These are phyloP conservation scores for Thumatha senex DNA, from an alignment of 2,888 invertebrate species.

Conservation along the genomic window DNA sequence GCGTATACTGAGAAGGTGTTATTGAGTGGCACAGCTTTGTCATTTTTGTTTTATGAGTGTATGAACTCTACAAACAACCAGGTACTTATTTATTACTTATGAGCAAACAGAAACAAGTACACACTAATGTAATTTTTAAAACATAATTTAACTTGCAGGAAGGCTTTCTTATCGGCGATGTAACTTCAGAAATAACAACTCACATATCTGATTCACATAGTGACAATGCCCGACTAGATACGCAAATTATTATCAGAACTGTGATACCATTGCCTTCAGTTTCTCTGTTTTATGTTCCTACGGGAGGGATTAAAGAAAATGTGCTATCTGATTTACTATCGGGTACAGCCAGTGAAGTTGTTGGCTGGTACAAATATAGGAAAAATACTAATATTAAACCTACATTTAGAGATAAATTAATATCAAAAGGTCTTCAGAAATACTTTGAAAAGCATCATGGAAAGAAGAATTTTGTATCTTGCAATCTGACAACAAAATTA, in stretches of 20 bases:
- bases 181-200: conserved; percentile 85
- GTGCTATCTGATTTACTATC: conserved; percentile 79
- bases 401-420: conserved; percentile 85
- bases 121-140: conserved; percentile 17
- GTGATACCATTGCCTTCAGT: conserved; percentile 83
- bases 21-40: conserved; percentile 85
- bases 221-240: conserved; percentile 84
- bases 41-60: conserved; percentile 87
- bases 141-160: conserved; percentile 60
- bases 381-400: conserved; percentile 78
- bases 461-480: conserved; percentile 85
- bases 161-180: conserved; percentile 87
- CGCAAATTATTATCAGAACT: conserved; percentile 84
- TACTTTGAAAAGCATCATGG: conserved; percentile 79
- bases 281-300: conserved; percentile 82
- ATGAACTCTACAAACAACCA: conserved; percentile 84
- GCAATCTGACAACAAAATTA: conserved; percentile 81
- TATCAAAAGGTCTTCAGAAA: conserved; percentile 85
- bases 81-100: conserved; percentile 45
- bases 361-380: conserved; percentile 88
- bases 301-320: conserved; percentile 82
- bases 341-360: conserved; percentile 79
- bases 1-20: conserved; percentile 79
- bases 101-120: no score
- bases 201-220: conserved; percentile 88